These are phyloP conservation scores for Ophraella communa DNA, from an alignment of 2,888 invertebrate species.

Conservation along the genomic window DNA sequence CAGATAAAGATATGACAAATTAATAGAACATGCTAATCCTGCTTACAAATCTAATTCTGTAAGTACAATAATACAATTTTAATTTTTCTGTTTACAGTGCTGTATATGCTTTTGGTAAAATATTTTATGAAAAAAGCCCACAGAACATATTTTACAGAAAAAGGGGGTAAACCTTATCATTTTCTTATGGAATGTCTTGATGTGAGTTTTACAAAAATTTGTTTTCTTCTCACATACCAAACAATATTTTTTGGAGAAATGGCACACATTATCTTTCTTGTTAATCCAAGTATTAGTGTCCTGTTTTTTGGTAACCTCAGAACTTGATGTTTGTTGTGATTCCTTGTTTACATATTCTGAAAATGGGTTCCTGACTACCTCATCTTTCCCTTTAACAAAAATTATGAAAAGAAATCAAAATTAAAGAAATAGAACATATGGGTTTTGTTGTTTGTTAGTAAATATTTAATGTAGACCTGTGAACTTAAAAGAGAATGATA, in stretches of 20 bases:
- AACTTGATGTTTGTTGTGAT: not conserved
- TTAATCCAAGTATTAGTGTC: not conserved
- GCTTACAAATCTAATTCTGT: too few relatives aligned
- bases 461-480: too few relatives aligned
- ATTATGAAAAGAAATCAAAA: not conserved
- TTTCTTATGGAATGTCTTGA: not conserved
- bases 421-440: too few relatives aligned
- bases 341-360: not conserved
- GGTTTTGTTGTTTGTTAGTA: too few relatives aligned
- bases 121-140: not conserved
- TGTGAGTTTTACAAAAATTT: not conserved
- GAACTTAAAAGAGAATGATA: too few relatives aligned
- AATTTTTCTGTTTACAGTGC: not conserved
- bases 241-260: not conserved
- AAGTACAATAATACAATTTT: not conserved
- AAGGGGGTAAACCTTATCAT: not conserved
- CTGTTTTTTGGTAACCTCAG: not conserved
- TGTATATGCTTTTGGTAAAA: not conserved
- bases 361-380: not conserved
- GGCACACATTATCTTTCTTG: not conserved
- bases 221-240: not conserved
- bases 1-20: too few relatives aligned
- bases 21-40: too few relatives aligned
- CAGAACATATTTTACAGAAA: not conserved
- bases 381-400: not conserved